Percentiles rank a stretch among this genome's conserved stretches.
These are phyloP conservation scores for Drosophila nr. medialis DNA, from an alignment of 2,888 invertebrate genomes.

Conservation along the genomic window DNA sequence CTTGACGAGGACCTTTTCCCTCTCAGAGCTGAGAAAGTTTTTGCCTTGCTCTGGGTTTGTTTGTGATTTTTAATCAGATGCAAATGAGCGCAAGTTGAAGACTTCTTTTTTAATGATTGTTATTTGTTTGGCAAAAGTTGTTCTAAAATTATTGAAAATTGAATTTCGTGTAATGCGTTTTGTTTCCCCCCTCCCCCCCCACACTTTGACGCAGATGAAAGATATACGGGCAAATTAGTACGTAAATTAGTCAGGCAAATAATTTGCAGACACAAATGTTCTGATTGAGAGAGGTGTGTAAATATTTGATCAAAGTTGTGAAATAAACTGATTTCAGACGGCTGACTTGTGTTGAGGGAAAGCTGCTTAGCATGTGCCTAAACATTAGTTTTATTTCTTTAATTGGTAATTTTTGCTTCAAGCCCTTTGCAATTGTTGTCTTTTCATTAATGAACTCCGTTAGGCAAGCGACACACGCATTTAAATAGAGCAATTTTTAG, in stretches of 20 bases:
- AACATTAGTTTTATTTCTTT: not conserved
- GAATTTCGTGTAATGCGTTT: slow-evolving; percentile 57
- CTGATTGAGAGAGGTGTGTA: slow-evolving; percentile 5
- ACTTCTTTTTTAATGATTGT: slow-evolving; percentile 57
- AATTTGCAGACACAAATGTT: not conserved
- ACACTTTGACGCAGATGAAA: slow-evolving; percentile 31
- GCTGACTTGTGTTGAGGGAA: not conserved
- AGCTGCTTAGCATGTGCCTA: not conserved
- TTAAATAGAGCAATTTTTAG: not conserved
- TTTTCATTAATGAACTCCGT: slow-evolving; percentile 1
- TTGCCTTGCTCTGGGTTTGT: slow-evolving; percentile 23
- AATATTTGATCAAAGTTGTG: slow-evolving; percentile 35
- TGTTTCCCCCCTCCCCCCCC: slow-evolving; percentile 1
- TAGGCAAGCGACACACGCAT: slow-evolving; percentile 8
- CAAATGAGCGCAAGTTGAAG: slow-evolving; percentile 60
- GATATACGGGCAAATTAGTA: slow-evolving; percentile 6
- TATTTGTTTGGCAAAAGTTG: slow-evolving; percentile 57
- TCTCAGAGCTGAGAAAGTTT: slow-evolving; percentile 30
- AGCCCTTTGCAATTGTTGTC: not conserved
- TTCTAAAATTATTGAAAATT: slow-evolving; percentile 58
- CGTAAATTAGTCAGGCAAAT: slow-evolving; percentile 4
- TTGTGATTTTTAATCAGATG: slow-evolving; percentile 73
- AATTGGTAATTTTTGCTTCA: not conserved
- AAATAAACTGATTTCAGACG: not conserved
- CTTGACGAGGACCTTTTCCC: slow-evolving; percentile 1